Conservation (phyloP, 2,888 invertebrate species). For the Apamea anceps region DNA sequence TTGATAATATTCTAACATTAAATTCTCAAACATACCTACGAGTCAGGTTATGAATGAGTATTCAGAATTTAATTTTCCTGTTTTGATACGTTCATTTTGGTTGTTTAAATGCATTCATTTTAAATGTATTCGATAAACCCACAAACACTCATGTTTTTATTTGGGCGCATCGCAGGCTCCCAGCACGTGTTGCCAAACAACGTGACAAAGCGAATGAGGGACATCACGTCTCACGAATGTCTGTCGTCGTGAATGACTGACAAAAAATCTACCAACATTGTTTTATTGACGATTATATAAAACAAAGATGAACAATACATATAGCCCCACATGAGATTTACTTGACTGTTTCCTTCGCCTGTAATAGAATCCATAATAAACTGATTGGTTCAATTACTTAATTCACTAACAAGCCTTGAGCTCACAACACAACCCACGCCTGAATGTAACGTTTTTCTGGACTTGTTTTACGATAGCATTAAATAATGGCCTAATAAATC, state of each 20-base stretch:
- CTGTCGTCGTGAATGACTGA: conserved; percentile 63
- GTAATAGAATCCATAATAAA: conserved; percentile 70
- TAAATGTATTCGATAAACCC: conserved; percentile 72
- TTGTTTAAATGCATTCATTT: conserved; percentile 50
- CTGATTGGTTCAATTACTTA: conserved; percentile 82
- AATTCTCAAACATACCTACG: conserved; percentile 22
- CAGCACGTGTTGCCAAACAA: conserved; percentile 79
- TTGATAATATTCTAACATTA: conserved; percentile 11
- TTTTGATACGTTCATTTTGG: conserved; percentile 49
- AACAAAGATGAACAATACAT: conserved; percentile 9
- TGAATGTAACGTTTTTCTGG: conserved; percentile 66
- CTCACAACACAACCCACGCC: conserved; percentile 71
- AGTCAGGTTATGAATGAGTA: conserved; percentile 56
- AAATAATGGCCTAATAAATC: conserved; percentile 57
- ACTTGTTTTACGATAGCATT: conserved; percentile 59
- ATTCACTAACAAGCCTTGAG: conserved; percentile 74
- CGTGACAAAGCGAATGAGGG: conserved; percentile 81
- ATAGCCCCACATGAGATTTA: conserved; percentile 64
- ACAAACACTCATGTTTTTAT: conserved; percentile 84
- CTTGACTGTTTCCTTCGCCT: conserved; percentile 69
- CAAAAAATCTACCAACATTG: conserved; percentile 63
- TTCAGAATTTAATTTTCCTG: conserved; percentile 62
- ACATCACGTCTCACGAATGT: conserved; percentile 83
- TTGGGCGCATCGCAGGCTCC: conserved; percentile 75
- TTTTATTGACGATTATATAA: conserved; percentile 53